Base-by-base conservation (phyloP, 1,140 invertebrate genomes). In the Thaumetopoea pityocampa region DNA sequence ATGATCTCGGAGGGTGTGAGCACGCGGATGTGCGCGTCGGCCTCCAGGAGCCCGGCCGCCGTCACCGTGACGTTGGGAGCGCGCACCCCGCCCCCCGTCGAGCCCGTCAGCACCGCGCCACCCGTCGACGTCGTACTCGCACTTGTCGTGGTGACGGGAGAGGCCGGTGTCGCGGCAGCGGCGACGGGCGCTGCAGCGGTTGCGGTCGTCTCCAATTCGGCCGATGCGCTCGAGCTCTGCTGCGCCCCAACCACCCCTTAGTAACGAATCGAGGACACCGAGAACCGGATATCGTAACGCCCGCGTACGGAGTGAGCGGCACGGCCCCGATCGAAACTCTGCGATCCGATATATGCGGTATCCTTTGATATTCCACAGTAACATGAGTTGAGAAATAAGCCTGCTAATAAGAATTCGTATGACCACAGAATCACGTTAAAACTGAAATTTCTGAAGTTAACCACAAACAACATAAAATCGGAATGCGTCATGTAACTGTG, bases 1-100 rank as follows among this genome's bases (percentile, higher is more conserved):
- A 94, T 94, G 77, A 94, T 94, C 89, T 94, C 92, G 58, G 92
- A 93, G 55, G 92, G 92, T 65, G 93, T 94, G 77, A 94, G 89
- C 83, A 93, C 92, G 82, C 92, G 90, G 85, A 94, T 94, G 85
- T 93, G 92, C 81, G 92, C 91, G 85, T 93, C 92, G 71, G 85
- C 82, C 73, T 77, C 73, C 67, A 74, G 69, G 72, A 74, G 72
- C 63, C 82, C 79, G 71, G 73, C 80, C 50, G 87, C 87, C 74
- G 87, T 88, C 46, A 88, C 88, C 47, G 87, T 89, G 28, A 88
- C 88, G 72, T 88, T 88, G 51, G 88, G 87, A 46, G 87, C 87
- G 60, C 67, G 71, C 66, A 74, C 71, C 74, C 41, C 80, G 74
- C 17, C 73, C 68, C 15, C 48, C 71, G 67, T 68, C 60, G 67